A percentile compares a stretch with the other conserved stretches of the same genome.
phyloP scores from a whole-genome alignment of 2,888 invertebrate species.

The Cerceris ruficornis region DNA sequence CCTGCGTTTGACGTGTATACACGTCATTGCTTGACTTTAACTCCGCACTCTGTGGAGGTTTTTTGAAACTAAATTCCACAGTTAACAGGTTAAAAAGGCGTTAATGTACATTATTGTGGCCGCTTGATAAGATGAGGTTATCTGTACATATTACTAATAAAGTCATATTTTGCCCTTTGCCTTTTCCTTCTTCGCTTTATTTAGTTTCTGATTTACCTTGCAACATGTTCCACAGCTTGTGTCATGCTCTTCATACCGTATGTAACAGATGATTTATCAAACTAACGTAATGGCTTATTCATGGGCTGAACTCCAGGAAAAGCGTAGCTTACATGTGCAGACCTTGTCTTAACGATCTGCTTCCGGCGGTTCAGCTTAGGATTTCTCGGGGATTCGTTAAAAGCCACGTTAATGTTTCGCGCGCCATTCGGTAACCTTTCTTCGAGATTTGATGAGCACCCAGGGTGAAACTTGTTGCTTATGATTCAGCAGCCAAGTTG shows the following conservation, averaged over 20 bases:
- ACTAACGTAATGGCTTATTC: slow-evolving; percentile 78
- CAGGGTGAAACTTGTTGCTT: slow-evolving; percentile 53
- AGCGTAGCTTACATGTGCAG: slow-evolving; percentile 52
- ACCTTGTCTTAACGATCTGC: slow-evolving; percentile 70
- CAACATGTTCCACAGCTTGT: slow-evolving; percentile 11
- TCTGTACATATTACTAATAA: no score
- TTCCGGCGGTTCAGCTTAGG: slow-evolving; percentile 54
- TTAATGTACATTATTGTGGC: no score
- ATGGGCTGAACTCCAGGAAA: slow-evolving; percentile 71
- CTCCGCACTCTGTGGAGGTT: no score
- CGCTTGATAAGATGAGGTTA: no score
- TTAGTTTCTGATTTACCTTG: neutral
- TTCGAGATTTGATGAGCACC: slow-evolving; percentile 44
- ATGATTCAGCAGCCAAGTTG: slow-evolving; percentile 38
- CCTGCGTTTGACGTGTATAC: no score
- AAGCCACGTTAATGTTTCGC: slow-evolving; percentile 52
- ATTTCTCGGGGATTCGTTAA: slow-evolving; percentile 63
- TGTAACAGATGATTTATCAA: slow-evolving; percentile 76
- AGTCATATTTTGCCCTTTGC: neutral
- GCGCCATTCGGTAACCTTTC: slow-evolving; percentile 24
- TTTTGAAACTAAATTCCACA: no score
- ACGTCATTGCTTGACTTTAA: no score
- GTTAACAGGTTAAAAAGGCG: no score
- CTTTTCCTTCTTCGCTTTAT: neutral
- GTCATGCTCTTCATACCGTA: slow-evolving; percentile 4